Evolutionary conservation across 2,113 vertebrate species (phyloP), one percentile per base, ranked within the genome.

Genomic region (Calyptomena viridis): DNA sequence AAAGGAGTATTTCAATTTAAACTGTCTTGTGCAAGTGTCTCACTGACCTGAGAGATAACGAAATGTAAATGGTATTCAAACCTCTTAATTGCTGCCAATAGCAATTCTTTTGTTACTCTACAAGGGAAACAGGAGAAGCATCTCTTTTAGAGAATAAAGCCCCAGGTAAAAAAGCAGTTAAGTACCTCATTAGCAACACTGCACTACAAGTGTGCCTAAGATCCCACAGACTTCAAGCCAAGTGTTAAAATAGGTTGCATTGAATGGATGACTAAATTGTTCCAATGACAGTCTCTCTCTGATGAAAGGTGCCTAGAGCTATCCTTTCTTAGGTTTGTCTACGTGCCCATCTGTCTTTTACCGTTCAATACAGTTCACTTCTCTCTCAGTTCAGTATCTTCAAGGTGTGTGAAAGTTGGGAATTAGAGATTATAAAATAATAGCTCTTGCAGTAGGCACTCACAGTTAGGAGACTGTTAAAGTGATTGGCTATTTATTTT

Each of bases 391-490:
- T 92, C 89, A 82, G 74, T 95, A 62, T 63, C 89, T 96, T 95
- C 90, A 67, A 92, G 90, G 80, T 88, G 77, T 86, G 84, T 94
- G 60, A 73, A 91, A 96, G 55, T n/a, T 80, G 58, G 25, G 75
- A 96, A 96, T 89, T 86, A 94, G 71, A 95, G 62, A 83, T 93
- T 93, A 87, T 96, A 93, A 91, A 97, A 96, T 96, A 87, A 94
- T 76, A 62, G 76, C 75, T 83, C 67, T 33, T 93, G 63, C 83
- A 69, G 73, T 79, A 87, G 56, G 66, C 63, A 66, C 31, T 93
- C 66, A 82, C 59, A 89, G 74, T 90, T 95, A 95, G 90, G 62
- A 87, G 68, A 88, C 52, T 89, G 52, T 92, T 97, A 90, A 92
- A 97, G 81, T 96, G 96, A 95, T 72, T 75, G 63, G 82, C 47